Evolutionary conservation across 1,140 invertebrate genomes (phyloP).

Genomic region (Antheraea pernyi): DNA sequence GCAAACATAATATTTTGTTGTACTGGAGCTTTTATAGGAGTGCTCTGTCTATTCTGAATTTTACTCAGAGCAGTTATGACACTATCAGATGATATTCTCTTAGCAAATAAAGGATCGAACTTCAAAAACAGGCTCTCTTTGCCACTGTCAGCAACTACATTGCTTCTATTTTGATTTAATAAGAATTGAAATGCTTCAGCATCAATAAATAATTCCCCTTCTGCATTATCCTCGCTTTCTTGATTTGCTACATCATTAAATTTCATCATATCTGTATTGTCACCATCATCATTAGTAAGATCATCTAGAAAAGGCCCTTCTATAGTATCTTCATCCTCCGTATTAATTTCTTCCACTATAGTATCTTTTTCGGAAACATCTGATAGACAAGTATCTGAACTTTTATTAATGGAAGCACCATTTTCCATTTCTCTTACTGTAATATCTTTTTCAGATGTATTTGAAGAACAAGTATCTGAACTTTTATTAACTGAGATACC

Average conservation of each 20-base stretch:
- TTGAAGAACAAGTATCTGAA: constrained; percentile 44
- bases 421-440: constrained; percentile 33
- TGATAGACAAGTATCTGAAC: constrained; percentile 62
- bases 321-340: constrained; percentile 72
- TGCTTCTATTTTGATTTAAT: constrained; percentile 64
- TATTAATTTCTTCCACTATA: constrained; percentile 50
- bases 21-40: constrained; percentile 43
- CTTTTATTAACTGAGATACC: constrained; percentile 29
- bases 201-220: constrained; percentile 68
- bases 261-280: constrained; percentile 46
- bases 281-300: constrained; percentile 32
- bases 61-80: constrained; percentile 50
- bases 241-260: constrained; percentile 44
- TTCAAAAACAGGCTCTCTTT: constrained; percentile 72
- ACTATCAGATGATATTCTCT: constrained; percentile 57
- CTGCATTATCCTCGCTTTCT: constrained; percentile 40
- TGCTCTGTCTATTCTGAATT: constrained; percentile 57
- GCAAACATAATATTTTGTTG: constrained; percentile 21
- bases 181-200: constrained; percentile 70
- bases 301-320: constrained; percentile 72
- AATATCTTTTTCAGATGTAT: constrained; percentile 38
- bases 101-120: constrained; percentile 71
- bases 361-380: constrained; percentile 41
- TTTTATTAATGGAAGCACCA: constrained; percentile 42
- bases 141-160: constrained; percentile 59